phyloP scores from a whole-genome alignment of 2,113 vertebrate species.

The Perognathus longimembris region DNA sequence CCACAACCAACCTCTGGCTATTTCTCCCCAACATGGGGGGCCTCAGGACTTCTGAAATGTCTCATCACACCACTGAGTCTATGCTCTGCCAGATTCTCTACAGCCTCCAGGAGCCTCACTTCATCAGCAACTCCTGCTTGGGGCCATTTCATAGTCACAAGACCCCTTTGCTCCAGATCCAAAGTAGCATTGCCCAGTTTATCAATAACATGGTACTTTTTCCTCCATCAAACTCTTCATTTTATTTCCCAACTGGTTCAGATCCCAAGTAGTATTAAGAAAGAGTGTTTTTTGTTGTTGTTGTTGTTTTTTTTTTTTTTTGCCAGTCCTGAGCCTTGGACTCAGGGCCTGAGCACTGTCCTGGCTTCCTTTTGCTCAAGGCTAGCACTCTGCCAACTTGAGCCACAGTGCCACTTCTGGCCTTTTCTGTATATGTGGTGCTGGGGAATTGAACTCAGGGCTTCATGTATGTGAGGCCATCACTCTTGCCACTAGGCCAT shows the following conservation, averaged over 20 bases:
- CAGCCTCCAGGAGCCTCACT: not conserved
- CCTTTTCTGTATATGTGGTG: no score
- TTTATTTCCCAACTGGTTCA: conserved; percentile 8
- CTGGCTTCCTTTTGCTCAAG: no score
- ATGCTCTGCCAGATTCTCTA: not conserved
- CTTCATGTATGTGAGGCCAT: no score
- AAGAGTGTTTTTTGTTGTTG: not conserved
- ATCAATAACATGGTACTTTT: not conserved
- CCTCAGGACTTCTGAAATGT: not conserved
- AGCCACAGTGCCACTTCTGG: no score
- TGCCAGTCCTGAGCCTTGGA: no score
- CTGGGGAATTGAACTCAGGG: no score
- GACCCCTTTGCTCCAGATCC: not conserved
- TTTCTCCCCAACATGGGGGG: no score
- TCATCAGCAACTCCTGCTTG: not conserved
- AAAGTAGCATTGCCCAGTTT: not conserved
- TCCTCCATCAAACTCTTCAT: not conserved
- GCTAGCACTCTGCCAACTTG: no score
- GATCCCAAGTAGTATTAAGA: not conserved
- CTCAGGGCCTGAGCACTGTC: no score
- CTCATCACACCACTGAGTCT: not conserved
- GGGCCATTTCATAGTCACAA: not conserved
- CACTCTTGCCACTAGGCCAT: no score
- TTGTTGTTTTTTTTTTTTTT: no score
- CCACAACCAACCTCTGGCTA: not conserved